Evolutionary conservation across 2,888 invertebrate species (phyloP).

Genomic region (Caenorhabditis macrosperma): DNA sequence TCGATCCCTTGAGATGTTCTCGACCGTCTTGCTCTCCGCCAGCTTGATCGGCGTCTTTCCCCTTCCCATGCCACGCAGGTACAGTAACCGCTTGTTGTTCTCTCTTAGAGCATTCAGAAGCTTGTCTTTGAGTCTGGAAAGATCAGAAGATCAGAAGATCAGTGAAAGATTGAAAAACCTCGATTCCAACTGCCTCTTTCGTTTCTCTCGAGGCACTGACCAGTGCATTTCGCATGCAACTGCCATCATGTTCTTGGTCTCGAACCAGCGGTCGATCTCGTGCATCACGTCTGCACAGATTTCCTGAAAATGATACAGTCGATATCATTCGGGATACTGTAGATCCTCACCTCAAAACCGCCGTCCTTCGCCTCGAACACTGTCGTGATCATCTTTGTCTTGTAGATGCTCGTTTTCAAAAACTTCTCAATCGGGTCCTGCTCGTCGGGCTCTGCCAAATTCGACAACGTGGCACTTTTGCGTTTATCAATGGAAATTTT

Average conservation of each 20-base stretch:
- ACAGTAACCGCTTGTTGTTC: constrained; percentile 76
- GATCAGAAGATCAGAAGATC: neutral
- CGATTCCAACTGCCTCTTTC: constrained; percentile 70
- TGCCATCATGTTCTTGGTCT: constrained; percentile 70
- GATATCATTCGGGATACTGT: too few species aligned
- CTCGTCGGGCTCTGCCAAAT: constrained; percentile 15
- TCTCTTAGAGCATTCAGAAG: constrained; percentile 72
- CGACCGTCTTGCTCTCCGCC: constrained; percentile 75
- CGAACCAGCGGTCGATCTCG: constrained; percentile 75
- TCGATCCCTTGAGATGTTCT: constrained; percentile 72
- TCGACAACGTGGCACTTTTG: constrained; percentile 31
- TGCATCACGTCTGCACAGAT: constrained; percentile 66
- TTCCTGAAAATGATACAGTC: constrained; percentile 35
- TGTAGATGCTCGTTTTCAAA: constrained; percentile 63
- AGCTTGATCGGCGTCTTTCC: constrained; percentile 71
- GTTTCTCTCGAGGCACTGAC: constrained; percentile 73
- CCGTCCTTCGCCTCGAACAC: constrained; percentile 74
- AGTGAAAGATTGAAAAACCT: too few species aligned
- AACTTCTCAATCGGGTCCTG: constrained; percentile 59
- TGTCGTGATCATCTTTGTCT: constrained; percentile 76
- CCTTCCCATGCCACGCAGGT: constrained; percentile 62
- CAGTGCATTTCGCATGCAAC: constrained; percentile 78
- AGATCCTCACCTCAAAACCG: constrained; percentile 64
- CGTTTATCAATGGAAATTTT: neutral
- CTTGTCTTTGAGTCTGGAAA: constrained; percentile 75